Evolutionary conservation across 2,888 invertebrate species (phyloP).

Genomic region (Creontiades dilutus): DNA sequence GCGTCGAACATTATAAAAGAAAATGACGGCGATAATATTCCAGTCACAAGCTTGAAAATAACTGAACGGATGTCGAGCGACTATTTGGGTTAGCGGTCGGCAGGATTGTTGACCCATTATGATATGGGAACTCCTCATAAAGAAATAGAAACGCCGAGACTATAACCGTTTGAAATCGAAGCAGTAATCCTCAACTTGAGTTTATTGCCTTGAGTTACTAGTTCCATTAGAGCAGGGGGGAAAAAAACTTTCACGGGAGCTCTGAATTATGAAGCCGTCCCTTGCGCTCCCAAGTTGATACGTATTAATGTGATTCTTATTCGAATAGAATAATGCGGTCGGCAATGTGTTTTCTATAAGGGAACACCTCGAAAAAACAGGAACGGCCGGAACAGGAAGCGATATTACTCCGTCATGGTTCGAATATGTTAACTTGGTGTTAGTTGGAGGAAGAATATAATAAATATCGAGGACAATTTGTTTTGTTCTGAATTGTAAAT

Average conservation of each 20-base stretch:
- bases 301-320: slow-evolving; percentile 59
- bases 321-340: slow-evolving; percentile 25
- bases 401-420: slow-evolving; percentile 45
- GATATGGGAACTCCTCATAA: slow-evolving; percentile 51
- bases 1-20: background rate
- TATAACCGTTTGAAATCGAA: slow-evolving; percentile 52
- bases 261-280: slow-evolving; percentile 45
- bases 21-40: background rate
- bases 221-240: slow-evolving; percentile 54
- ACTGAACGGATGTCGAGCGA: slow-evolving; percentile 1
- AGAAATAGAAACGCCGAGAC: slow-evolving; percentile 42
- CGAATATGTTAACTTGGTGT: slow-evolving; percentile 26
- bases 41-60: slow-evolving; percentile 26
- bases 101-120: slow-evolving; percentile 59
- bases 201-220: slow-evolving; percentile 63
- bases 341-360: slow-evolving; percentile 32
- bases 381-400: slow-evolving; percentile 51
- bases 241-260: slow-evolving; percentile 50
- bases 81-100: slow-evolving; percentile 30
- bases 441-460: slow-evolving; percentile 48
- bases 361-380: background rate
- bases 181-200: slow-evolving; percentile 47
- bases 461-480: slow-evolving; percentile 64
- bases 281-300: slow-evolving; percentile 6
- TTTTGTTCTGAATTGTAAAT: slow-evolving; percentile 53